Conservation (phyloP, 2,888 invertebrate genomes). For the Kuschelorhynchus macadamiae region DNA sequence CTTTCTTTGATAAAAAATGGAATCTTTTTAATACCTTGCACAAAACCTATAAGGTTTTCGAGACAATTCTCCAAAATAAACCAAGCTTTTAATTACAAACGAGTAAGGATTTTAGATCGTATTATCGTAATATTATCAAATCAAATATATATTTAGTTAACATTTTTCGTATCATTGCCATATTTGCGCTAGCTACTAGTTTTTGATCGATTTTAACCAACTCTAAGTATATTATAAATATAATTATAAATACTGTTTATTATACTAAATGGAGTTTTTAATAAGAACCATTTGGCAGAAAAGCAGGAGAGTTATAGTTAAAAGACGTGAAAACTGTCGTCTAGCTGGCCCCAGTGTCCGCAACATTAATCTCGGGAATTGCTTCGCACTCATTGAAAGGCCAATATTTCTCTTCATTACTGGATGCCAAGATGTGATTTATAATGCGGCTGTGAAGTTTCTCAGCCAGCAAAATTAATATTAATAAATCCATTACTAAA, state of each 20-base stretch:
- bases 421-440: slow-evolving; percentile 56
- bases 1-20: no score
- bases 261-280: slow-evolving; percentile 13
- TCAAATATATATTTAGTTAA: no score
- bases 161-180: no score
- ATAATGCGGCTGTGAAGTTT: slow-evolving; percentile 50
- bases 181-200: no score
- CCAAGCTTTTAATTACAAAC: no score
- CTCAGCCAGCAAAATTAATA: slow-evolving; percentile 42
- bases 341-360: slow-evolving; percentile 34
- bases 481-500: slow-evolving; percentile 50
- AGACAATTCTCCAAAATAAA: no score
- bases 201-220: no score
- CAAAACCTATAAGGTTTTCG: no score
- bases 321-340: slow-evolving; percentile 40
- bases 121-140: no score
- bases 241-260: slow-evolving; percentile 9
- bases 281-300: slow-evolving; percentile 25
- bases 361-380: slow-evolving; percentile 64
- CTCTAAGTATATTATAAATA: no score
- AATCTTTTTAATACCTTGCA: no score
- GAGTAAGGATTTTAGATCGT: no score
- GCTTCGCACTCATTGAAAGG: slow-evolving; percentile 62
- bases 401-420: slow-evolving; percentile 66
- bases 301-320: slow-evolving; percentile 27